Conservation (phyloP, 2,888 invertebrate species). For the Brenthis ino region DNA sequence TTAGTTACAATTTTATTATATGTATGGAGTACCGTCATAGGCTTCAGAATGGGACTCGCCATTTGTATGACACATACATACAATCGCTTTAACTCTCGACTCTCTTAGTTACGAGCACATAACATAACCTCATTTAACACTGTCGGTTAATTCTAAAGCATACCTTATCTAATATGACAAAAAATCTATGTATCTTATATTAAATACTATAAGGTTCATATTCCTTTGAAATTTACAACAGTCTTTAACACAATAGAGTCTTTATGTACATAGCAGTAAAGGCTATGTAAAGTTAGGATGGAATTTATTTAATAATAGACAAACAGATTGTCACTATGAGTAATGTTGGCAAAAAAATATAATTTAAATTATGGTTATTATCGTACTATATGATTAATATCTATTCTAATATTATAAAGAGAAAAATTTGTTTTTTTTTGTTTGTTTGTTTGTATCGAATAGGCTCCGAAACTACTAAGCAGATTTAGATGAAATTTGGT, state of each 20-base stretch:
- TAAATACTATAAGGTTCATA: accelerated
- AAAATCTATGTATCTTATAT: background rate
- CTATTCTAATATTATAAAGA: too few species aligned
- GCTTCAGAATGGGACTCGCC: too few species aligned
- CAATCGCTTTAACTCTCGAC: too few species aligned
- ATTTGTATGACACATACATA: too few species aligned
- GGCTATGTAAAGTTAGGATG: constrained; percentile 31
- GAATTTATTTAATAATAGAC: constrained; percentile 62
- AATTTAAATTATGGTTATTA: background rate
- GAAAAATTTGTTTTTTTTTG: too few species aligned
- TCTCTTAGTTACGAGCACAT: background rate
- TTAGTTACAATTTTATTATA: too few species aligned
- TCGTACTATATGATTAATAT: too few species aligned
- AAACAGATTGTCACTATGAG: constrained; percentile 57
- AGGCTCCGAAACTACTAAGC: too few species aligned
- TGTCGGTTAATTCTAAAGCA: constrained; percentile 13
- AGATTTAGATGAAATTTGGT: too few species aligned
- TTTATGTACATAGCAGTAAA: constrained; percentile 19
- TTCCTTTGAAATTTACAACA: background rate
- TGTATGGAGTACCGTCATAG: too few species aligned
- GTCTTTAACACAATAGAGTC: constrained; percentile 15
- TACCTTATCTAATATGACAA: constrained; percentile 3
- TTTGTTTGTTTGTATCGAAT: too few species aligned
- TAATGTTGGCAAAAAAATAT: constrained; percentile 40
- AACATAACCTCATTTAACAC: background rate